phyloP scores from a whole-genome alignment of 2,888 invertebrate species.

The Macaria notata region DNA sequence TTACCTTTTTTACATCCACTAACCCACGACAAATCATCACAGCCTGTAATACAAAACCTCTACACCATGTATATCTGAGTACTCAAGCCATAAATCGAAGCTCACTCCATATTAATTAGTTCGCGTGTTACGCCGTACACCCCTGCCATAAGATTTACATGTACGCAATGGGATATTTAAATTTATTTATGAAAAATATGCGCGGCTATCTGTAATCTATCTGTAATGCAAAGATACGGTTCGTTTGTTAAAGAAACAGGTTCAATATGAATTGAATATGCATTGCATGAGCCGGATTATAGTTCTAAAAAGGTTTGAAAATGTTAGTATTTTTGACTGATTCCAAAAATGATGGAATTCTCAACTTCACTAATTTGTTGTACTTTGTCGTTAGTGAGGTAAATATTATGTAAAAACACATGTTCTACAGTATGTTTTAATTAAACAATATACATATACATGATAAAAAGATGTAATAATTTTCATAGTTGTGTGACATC shows the following conservation, averaged over 20 bases:
- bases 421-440: no score
- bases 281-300: no score
- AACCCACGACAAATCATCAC: constrained; percentile 9
- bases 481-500: no score
- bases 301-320: no score
- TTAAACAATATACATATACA: no score
- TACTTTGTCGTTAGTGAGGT: neutral
- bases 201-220: constrained; percentile 31
- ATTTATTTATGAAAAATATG: constrained; percentile 66
- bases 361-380: neutral
- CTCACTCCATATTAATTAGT: constrained; percentile 74
- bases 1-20: no score
- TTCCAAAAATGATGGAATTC: neutral
- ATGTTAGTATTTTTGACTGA: neutral
- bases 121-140: constrained; percentile 72
- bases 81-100: constrained; percentile 61
- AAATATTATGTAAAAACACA: neutral
- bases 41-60: constrained; percentile 23
- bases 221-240: constrained; percentile 7
- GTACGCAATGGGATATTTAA: constrained; percentile 59
- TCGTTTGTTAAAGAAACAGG: neutral
- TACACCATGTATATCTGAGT: constrained; percentile 41
- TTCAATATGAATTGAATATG: neutral
- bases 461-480: no score
- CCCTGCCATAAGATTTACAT: constrained; percentile 39